Evolutionary conservation across 2,113 vertebrate species (phyloP).

Genomic region (Fulmarus glacialis): DNA sequence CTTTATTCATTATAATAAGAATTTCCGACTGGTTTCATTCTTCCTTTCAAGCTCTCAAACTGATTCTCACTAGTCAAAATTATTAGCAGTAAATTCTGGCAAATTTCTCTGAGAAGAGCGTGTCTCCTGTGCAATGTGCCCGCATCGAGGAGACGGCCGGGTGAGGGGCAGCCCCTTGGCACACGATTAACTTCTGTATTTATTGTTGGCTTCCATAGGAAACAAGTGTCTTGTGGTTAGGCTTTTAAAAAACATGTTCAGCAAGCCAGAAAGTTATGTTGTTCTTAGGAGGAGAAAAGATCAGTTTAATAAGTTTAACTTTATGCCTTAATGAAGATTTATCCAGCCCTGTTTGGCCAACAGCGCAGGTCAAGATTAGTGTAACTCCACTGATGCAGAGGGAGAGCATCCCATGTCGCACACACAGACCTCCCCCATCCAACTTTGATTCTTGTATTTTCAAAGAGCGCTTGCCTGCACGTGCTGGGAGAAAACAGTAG

Average conservation of each 20-base stretch:
- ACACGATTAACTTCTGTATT: background rate
- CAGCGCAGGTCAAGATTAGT: background rate
- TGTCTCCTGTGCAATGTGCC: background rate
- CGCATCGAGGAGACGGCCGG: background rate
- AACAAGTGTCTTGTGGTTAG: background rate
- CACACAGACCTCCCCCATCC: accelerated
- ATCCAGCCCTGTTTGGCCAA: background rate
- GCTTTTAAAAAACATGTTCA: background rate
- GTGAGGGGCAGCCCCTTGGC: background rate
- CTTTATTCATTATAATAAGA: background rate
- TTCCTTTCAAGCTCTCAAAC: background rate
- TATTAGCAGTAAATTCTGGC: background rate
- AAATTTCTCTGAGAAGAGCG: background rate
- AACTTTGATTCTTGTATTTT: background rate
- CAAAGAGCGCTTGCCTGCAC: background rate
- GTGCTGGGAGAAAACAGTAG: background rate
- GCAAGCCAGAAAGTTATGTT: background rate
- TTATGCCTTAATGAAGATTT: background rate
- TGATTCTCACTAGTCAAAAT: background rate
- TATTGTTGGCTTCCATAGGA: background rate
- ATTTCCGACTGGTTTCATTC: background rate
- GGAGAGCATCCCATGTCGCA: background rate
- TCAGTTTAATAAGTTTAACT: background rate
- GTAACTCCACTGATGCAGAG: background rate
- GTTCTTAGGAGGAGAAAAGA: background rate